Evolutionary conservation across 2,888 invertebrate species (phyloP).

Genomic region (Hypolimnas misippus): DNA sequence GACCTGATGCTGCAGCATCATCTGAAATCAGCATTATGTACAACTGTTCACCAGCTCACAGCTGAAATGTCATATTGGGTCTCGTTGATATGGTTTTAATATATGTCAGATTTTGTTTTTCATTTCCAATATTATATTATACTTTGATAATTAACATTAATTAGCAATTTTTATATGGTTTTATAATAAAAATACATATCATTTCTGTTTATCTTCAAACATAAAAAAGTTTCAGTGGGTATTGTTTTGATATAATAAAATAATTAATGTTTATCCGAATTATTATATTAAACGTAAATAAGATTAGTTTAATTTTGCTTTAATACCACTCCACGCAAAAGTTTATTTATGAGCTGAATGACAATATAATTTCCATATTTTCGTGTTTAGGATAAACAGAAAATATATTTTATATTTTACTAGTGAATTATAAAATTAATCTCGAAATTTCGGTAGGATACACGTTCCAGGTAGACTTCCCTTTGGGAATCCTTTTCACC

Average conservation of each 20-base stretch:
- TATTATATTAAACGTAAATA: background rate
- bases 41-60: no score
- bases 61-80: no score
- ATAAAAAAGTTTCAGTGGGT: no score
- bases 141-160: no score
- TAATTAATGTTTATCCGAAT: background rate
- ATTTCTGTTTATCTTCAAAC: no score
- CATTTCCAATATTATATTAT: no score
- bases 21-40: no score
- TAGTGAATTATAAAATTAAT: slow-evolving; percentile 12
- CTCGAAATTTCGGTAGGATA: slow-evolving; percentile 3
- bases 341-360: slow-evolving; percentile 2
- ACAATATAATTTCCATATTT: slow-evolving; percentile 9
- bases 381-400: slow-evolving; percentile 1
- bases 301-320: slow-evolving; percentile 2
- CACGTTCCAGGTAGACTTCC: background rate
- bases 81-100: no score
- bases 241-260: background rate
- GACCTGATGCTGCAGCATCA: no score
- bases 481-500: slow-evolving; percentile 22
- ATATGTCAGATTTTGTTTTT: no score
- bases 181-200: no score
- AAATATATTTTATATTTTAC: slow-evolving; percentile 9
- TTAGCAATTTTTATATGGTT: no score
- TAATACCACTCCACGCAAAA: background rate